Conservation (phyloP, 53 echinoderm and acorn worm species). For the Zoroaster sp. region DNA sequence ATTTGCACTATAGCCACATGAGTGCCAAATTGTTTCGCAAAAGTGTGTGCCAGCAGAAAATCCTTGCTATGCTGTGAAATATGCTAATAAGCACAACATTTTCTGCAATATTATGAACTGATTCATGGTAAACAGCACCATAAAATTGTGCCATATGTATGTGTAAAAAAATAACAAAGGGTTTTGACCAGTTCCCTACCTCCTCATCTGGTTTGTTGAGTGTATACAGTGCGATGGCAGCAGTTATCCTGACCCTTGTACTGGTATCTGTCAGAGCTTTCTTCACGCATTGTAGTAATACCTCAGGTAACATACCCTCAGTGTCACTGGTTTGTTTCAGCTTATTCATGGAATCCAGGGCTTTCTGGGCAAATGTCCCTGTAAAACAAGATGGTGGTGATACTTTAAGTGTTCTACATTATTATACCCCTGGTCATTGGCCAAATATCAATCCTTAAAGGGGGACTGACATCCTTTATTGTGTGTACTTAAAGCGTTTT, state of each 20-base stretch:
- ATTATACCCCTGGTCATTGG: background rate
- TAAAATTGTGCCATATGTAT: too few relatives aligned
- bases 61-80: too few relatives aligned
- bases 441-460: too few relatives aligned
- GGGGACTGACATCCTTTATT: too few relatives aligned
- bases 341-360: slow-evolving; percentile 5
- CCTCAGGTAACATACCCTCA: slow-evolving; percentile 77
- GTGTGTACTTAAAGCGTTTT: too few relatives aligned
- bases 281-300: slow-evolving; percentile 72
- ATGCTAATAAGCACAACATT: too few relatives aligned
- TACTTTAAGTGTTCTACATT: background rate
- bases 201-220: slow-evolving; percentile 90
- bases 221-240: slow-evolving; percentile 92
- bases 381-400: background rate
- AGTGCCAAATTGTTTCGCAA: too few relatives aligned
- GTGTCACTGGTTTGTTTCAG: background rate
- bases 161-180: background rate
- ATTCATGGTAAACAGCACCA: too few relatives aligned
- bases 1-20: too few relatives aligned
- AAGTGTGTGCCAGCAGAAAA: too few relatives aligned
- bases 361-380: slow-evolving; percentile 52
- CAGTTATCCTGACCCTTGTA: slow-evolving; percentile 81
- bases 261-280: slow-evolving; percentile 79
- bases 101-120: too few relatives aligned
- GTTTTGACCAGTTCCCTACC: slow-evolving; percentile 54